These are phyloP conservation scores for Eupsittula cactorum DNA, from an alignment of 2,113 vertebrate species.

Conservation along the genomic window DNA sequence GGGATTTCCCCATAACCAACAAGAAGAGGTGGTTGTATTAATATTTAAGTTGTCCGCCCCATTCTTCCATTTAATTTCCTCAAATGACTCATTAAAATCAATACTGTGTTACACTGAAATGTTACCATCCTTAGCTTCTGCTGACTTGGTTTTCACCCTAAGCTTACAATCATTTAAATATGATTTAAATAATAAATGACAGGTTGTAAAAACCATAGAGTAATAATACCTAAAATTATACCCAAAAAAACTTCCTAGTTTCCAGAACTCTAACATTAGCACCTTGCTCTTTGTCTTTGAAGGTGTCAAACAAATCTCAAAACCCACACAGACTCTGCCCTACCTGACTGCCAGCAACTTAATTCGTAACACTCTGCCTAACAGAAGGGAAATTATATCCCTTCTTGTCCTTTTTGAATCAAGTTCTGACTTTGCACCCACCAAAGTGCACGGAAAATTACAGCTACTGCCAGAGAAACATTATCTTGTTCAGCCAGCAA, in stretches of 20 bases:
- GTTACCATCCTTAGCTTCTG: neutral
- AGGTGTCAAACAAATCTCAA: neutral
- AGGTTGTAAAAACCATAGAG: neutral
- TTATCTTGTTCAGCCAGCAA: conserved; percentile 25
- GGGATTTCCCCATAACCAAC: neutral
- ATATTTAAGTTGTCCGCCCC: neutral
- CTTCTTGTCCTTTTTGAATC: neutral
- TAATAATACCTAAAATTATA: neutral
- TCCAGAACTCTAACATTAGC: neutral
- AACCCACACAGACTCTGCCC: neutral
- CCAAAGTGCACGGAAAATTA: conserved; percentile 42
- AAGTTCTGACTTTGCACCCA: neutral
- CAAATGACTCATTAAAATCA: neutral
- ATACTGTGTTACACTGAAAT: neutral
- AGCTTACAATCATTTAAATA: neutral
- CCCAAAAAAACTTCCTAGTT: neutral
- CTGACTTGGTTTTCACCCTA: neutral
- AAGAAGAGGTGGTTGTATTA: neutral
- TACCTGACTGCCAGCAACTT: neutral
- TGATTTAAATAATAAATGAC: neutral
- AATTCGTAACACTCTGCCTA: neutral
- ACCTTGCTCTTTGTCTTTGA: neutral
- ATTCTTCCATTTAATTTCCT: neutral
- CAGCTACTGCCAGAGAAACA: conserved; percentile 13
- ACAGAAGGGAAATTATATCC: neutral